phyloP scores from a whole-genome alignment of 2,113 vertebrate species.

The Apus apus region DNA sequence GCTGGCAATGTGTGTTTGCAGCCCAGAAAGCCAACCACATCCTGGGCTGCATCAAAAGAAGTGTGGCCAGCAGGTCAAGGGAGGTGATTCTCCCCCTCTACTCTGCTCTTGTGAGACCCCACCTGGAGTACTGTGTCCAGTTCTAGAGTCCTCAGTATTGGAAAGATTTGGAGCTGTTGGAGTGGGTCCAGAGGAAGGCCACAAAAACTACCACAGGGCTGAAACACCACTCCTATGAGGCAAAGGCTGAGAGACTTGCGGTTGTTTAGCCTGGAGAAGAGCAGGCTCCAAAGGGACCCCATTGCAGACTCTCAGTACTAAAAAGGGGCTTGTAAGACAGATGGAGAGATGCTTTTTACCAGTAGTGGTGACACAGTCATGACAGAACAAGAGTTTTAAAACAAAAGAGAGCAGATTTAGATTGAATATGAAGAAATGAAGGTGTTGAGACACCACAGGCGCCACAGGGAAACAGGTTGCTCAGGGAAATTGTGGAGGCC shows the following conservation, averaged over 20 bases:
- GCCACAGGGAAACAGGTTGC: neutral
- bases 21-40: neutral
- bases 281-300: neutral
- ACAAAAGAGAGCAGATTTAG: neutral
- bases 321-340: neutral
- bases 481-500: neutral
- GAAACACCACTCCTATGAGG: neutral
- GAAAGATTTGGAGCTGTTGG: neutral
- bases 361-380: neutral
- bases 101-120: neutral
- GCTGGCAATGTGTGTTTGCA: rapidly evolving
- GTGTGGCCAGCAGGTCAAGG: rapidly evolving
- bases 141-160: rapidly evolving
- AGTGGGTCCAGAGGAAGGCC: neutral
- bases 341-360: neutral
- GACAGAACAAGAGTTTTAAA: neutral
- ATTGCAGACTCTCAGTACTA: neutral
- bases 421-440: neutral
- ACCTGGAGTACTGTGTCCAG: neutral
- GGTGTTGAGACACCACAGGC: neutral
- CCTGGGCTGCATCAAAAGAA: neutral
- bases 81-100: neutral
- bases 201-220: neutral
- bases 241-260: neutral
- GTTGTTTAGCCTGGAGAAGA: neutral